These are phyloP conservation scores for Ornithoptera priamus DNA, from an alignment of 2,888 invertebrate species.

Conservation along the genomic window DNA sequence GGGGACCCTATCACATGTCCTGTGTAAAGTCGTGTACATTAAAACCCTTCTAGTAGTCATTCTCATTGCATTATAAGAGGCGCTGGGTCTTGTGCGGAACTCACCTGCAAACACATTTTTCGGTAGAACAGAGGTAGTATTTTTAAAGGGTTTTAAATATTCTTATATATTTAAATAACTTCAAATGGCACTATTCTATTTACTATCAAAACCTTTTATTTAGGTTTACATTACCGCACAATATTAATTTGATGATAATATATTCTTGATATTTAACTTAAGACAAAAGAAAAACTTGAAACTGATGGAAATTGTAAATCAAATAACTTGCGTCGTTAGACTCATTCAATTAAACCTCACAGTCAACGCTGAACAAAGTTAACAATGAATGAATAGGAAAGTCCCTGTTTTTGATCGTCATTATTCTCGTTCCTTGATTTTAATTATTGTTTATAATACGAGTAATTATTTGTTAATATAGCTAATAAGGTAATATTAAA, in stretches of 20 bases:
- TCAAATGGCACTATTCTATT: too few relatives aligned
- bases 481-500: neutral
- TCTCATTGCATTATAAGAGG: too few relatives aligned
- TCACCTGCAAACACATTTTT: too few relatives aligned
- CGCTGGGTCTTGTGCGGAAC: too few relatives aligned
- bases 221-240: neutral
- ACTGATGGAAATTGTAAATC: slow-evolving; percentile 12
- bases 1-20: too few relatives aligned
- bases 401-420: slow-evolving; percentile 19
- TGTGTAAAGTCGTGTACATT: too few relatives aligned
- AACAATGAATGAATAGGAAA: slow-evolving; percentile 12
- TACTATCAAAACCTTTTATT: too few relatives aligned
- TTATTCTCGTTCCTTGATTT: slow-evolving; percentile 8
- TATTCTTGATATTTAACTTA: neutral
- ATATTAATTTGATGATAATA: neutral
- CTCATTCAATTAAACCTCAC: slow-evolving; percentile 24
- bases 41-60: too few relatives aligned
- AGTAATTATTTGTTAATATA: neutral
- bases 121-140: too few relatives aligned
- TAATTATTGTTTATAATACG: neutral
- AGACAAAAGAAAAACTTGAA: slow-evolving; percentile 4
- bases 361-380: slow-evolving; percentile 22
- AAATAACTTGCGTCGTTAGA: slow-evolving; percentile 17
- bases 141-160: too few relatives aligned
- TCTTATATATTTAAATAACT: too few relatives aligned